phyloP scores from a whole-genome alignment of 2,113 vertebrate species.

The Eudyptes chrysolophus region DNA sequence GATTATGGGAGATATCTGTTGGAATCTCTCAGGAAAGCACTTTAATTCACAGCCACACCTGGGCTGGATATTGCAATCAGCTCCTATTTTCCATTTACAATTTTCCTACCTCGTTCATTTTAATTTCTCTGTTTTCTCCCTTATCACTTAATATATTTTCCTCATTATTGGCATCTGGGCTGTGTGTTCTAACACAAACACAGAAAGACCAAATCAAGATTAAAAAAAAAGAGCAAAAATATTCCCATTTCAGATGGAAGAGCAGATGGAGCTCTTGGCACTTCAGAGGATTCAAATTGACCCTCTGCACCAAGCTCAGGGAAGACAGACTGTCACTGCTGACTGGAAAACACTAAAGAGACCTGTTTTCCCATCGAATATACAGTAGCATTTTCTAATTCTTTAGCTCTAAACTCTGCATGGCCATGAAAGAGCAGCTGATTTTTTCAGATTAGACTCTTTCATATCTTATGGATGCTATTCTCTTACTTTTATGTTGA shows the following conservation, averaged over 20 bases:
- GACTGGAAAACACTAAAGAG: conserved; percentile 60
- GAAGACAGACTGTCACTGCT: conserved; percentile 76
- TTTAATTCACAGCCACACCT: conserved; percentile 58
- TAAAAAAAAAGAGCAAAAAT: conserved; percentile 76
- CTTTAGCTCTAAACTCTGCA: conserved; percentile 35
- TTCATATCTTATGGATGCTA: background rate
- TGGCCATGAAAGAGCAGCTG: conserved; percentile 5
- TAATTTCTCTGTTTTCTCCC: conserved; percentile 56
- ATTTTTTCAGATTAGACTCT: background rate
- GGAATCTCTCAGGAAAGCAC: conserved; percentile 41
- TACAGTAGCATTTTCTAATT: conserved; percentile 50
- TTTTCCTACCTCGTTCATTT: conserved; percentile 52
- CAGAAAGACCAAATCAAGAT: conserved; percentile 76
- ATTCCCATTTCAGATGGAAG: conserved; percentile 81
- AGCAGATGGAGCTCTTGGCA: conserved; percentile 83
- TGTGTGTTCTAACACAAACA: conserved; percentile 69
- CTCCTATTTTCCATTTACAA: conserved; percentile 43
- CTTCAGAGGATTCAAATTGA: conserved; percentile 77
- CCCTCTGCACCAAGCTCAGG: conserved; percentile 74
- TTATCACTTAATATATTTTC: conserved; percentile 67
- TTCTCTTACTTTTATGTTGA: background rate
- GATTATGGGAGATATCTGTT: conserved; percentile 55
- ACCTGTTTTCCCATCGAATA: conserved; percentile 55
- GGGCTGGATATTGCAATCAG: conserved; percentile 35
- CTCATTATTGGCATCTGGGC: conserved; percentile 72